Conservation (phyloP, 2,888 invertebrate species). For the Parasteatoda lunata region DNA sequence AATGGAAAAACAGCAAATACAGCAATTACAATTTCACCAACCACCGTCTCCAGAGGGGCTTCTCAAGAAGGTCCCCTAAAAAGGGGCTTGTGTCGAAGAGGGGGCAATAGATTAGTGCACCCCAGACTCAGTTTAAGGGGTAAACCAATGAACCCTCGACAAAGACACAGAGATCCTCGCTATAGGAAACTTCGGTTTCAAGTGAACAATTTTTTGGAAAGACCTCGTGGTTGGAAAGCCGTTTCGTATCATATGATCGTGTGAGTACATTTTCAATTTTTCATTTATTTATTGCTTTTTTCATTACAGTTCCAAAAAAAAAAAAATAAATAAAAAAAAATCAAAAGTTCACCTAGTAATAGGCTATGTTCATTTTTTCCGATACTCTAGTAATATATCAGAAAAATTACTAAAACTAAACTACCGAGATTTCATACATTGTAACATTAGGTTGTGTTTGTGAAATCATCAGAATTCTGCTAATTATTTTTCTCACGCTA, state of each 20-base stretch:
- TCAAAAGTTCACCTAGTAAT: too few species aligned
- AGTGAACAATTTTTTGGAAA: conserved; percentile 95
- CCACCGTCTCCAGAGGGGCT: conserved; percentile 12
- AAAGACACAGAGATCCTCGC: conserved; percentile 90
- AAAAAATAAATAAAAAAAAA: too few species aligned
- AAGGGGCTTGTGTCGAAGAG: conserved; percentile 49
- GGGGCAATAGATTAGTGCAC: conserved; percentile 74
- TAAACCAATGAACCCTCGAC: conserved; percentile 91
- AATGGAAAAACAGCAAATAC: conserved; percentile 51
- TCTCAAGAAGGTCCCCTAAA: conserved; percentile 19
- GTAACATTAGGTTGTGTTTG: too few species aligned
- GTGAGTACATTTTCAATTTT: conserved; percentile 80
- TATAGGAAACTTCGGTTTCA: conserved; percentile 85
- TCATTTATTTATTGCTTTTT: background rate
- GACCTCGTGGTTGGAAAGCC: conserved; percentile 89
- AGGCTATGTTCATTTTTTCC: too few species aligned
- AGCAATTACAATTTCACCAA: background rate
- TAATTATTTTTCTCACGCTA: too few species aligned
- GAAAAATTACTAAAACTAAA: too few species aligned
- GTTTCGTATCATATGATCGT: conserved; percentile 93
- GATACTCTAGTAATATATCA: too few species aligned
- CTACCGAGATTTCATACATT: too few species aligned
- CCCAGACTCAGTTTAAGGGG: conserved; percentile 94
- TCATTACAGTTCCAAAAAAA: too few species aligned
- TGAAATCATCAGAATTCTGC: too few species aligned